Percentiles rank a stretch among this genome's conserved stretches.
phyloP scores from a whole-genome alignment of 1,140 invertebrate species.

The Trypoxylus dichotomus region DNA sequence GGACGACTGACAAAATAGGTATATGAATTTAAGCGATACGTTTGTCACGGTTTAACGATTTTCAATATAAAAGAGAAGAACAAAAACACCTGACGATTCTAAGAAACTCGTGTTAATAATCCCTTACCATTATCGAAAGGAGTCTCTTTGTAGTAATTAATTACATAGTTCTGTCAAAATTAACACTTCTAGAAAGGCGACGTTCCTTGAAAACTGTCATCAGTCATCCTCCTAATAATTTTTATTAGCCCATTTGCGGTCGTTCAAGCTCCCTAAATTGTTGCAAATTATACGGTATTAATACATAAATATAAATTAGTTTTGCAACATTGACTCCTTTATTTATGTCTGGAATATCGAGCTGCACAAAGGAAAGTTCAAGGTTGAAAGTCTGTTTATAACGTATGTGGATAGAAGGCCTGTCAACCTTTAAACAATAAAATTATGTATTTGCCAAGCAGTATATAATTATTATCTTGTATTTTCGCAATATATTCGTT shows the following conservation, averaged over 20 bases:
- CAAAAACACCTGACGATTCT: background rate
- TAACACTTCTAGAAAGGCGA: background rate
- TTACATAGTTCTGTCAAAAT: conserved; percentile 3
- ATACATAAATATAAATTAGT: conserved; percentile 22
- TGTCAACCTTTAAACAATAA: conserved; percentile 1
- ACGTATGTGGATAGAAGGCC: background rate
- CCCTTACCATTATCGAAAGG: background rate
- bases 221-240: conserved; percentile 8
- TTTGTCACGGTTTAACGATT: background rate
- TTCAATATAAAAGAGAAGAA: background rate
- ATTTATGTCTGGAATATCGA: conserved; percentile 25
- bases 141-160: background rate
- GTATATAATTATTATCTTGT: background rate
- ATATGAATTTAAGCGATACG: background rate
- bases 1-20: background rate
- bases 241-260: conserved; percentile 2
- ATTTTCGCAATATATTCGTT: too few relatives aligned
- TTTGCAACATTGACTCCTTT: conserved; percentile 23
- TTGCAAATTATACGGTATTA: conserved; percentile 24
- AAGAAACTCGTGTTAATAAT: background rate
- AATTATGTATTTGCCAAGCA: conserved; percentile 13
- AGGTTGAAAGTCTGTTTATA: conserved; percentile 11
- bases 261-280: conserved; percentile 7
- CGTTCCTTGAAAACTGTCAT: conserved; percentile 8
- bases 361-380: conserved; percentile 4